Evolutionary conservation across 1,140 invertebrate genomes (phyloP).

Genomic region (Zaprionus taronus): DNA sequence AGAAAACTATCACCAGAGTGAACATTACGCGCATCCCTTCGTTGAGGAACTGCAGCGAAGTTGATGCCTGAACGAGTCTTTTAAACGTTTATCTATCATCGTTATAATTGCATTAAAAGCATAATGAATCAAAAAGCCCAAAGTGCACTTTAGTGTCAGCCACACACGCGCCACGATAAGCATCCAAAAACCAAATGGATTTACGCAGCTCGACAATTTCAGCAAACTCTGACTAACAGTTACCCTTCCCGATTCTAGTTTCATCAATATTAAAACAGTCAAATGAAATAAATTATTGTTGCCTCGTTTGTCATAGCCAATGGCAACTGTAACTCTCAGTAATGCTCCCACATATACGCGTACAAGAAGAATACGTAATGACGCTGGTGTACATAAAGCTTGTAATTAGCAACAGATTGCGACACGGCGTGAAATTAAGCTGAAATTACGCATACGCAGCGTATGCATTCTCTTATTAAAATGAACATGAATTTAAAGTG

Average conservation of each 20-base stretch:
- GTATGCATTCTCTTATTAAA: constrained; percentile 55
- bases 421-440: constrained; percentile 15
- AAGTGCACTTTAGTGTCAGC: not conserved
- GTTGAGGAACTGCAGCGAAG: not conserved
- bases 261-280: not conserved
- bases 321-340: not conserved
- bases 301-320: not conserved
- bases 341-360: not conserved
- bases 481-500: constrained; percentile 68
- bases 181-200: not conserved
- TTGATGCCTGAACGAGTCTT: constrained; percentile 1
- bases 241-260: not conserved
- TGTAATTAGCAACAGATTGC: constrained; percentile 46
- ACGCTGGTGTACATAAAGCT: constrained; percentile 10
- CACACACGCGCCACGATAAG: not conserved
- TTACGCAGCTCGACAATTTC: not conserved
- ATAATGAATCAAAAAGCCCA: not conserved
- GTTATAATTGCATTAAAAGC: constrained; percentile 46
- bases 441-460: constrained; percentile 61
- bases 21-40: constrained; percentile 19
- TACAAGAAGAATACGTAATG: constrained; percentile 25
- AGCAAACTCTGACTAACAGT: not conserved
- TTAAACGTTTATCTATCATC: constrained; percentile 34
- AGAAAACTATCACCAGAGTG: not conserved
- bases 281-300: too few species aligned